These are phyloP conservation scores for Euzetes globulus DNA, from an alignment of 2,888 invertebrate species.

Conservation along the genomic window DNA sequence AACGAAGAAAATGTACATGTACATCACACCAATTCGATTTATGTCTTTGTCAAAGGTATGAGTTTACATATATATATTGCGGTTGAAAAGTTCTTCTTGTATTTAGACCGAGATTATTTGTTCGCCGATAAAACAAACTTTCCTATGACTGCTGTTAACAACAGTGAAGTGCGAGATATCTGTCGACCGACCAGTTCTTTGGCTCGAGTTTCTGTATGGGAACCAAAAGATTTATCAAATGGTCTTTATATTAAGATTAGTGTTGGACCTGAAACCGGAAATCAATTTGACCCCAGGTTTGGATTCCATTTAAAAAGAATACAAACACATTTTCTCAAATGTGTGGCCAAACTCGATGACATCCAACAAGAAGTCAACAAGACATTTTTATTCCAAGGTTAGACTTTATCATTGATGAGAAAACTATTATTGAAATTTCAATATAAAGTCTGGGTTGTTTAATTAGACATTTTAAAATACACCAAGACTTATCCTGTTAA, in stretches of 20 bases:
- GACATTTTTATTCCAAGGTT: too few species aligned
- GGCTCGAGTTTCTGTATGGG: constrained; percentile 48
- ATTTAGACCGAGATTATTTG: too few species aligned
- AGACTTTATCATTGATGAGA: too few species aligned
- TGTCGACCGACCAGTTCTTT: constrained; percentile 59
- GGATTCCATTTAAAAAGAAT: constrained; percentile 2
- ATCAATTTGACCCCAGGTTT: background rate
- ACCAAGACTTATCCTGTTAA: too few species aligned
- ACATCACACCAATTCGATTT: background rate
- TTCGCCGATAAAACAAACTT: too few species aligned
- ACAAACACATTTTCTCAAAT: background rate
- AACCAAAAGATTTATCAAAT: background rate
- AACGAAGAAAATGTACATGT: background rate
- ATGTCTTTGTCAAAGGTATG: background rate
- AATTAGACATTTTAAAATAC: too few species aligned
- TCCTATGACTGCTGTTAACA: too few species aligned
- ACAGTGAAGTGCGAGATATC: constrained; percentile 48
- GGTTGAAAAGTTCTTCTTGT: too few species aligned
- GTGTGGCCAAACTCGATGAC: background rate
- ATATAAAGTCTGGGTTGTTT: too few species aligned
- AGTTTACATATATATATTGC: too few species aligned
- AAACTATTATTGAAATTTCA: too few species aligned
- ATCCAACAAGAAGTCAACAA: background rate
- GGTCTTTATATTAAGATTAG: background rate
- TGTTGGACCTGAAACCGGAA: background rate